phyloP scores from a whole-genome alignment of 2,888 invertebrate species.

The Drosophila flavopinicola region DNA sequence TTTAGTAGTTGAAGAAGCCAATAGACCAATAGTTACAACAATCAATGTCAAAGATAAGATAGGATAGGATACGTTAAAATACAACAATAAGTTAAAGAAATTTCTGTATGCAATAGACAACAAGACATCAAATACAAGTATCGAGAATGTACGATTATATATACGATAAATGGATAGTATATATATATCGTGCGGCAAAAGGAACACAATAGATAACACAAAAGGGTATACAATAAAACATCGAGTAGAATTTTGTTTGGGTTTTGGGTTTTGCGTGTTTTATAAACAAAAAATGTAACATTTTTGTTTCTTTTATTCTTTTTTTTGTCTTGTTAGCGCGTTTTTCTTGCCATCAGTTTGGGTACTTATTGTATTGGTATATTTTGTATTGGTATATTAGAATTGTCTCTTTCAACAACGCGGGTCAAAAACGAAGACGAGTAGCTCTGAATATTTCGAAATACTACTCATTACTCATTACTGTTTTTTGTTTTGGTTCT shows the following conservation, averaged over 20 bases:
- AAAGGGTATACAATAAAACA: constrained; percentile 55
- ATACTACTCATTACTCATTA: constrained; percentile 47
- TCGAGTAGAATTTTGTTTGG: constrained; percentile 53
- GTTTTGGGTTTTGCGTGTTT: constrained; percentile 48
- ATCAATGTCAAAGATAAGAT: constrained; percentile 55
- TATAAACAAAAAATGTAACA: constrained; percentile 62
- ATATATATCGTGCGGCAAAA: constrained; percentile 53
- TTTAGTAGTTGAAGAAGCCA: constrained; percentile 58
- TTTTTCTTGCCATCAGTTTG: constrained; percentile 55
- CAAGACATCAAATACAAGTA: constrained; percentile 72
- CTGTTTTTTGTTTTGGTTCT: constrained; percentile 81
- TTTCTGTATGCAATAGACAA: constrained; percentile 74
- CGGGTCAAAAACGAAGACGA: constrained; percentile 52
- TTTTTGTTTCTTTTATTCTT: constrained; percentile 10
- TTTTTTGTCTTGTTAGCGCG: constrained; percentile 73
- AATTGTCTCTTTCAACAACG: constrained; percentile 63
- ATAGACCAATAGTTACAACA: constrained; percentile 74
- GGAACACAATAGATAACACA: constrained; percentile 61
- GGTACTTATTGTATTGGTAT: constrained; percentile 29
- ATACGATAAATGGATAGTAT: constrained; percentile 54
- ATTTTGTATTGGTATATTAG: constrained; percentile 33
- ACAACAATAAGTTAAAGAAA: constrained; percentile 62
- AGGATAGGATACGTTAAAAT: constrained; percentile 56
- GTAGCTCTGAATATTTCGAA: constrained; percentile 57
- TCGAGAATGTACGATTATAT: constrained; percentile 55